phyloP scores from a whole-genome alignment of 2,113 vertebrate species.

The Scatophagus argus region DNA sequence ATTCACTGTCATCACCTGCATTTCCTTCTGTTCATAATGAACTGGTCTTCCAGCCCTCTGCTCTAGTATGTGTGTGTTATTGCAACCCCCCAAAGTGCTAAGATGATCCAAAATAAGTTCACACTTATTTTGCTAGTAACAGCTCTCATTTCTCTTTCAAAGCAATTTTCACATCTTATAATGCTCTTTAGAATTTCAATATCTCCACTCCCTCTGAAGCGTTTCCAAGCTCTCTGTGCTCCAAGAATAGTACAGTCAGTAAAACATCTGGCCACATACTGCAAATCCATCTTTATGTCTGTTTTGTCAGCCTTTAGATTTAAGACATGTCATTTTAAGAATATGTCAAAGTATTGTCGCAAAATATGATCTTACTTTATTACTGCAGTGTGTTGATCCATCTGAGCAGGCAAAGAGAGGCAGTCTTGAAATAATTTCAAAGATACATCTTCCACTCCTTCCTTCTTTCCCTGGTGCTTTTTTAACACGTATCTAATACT shows the following conservation, averaged over 20 bases:
- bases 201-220: not conserved
- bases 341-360: constrained; percentile 2
- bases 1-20: not conserved
- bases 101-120: constrained; percentile 30
- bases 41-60: not conserved
- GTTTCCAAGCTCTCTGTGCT: not conserved
- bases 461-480: constrained; percentile 5
- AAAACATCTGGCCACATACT: not conserved
- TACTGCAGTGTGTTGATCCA: constrained; percentile 18
- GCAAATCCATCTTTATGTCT: not conserved
- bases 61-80: not conserved
- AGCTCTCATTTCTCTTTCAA: constrained; percentile 3
- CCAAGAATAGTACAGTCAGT: not conserved
- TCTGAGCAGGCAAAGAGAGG: not conserved
- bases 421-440: constrained; percentile 24
- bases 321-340: not conserved
- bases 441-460: constrained; percentile 14
- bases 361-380: constrained; percentile 20
- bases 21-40: not conserved
- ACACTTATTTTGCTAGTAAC: constrained; percentile 17
- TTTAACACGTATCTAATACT: constrained; percentile 19
- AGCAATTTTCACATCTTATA: not conserved
- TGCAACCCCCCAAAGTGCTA: not conserved
- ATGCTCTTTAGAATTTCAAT: constrained; percentile 17
- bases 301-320: not conserved